Evolutionary conservation across 1,140 invertebrate species (phyloP).

Genomic region (Proales similis): DNA sequence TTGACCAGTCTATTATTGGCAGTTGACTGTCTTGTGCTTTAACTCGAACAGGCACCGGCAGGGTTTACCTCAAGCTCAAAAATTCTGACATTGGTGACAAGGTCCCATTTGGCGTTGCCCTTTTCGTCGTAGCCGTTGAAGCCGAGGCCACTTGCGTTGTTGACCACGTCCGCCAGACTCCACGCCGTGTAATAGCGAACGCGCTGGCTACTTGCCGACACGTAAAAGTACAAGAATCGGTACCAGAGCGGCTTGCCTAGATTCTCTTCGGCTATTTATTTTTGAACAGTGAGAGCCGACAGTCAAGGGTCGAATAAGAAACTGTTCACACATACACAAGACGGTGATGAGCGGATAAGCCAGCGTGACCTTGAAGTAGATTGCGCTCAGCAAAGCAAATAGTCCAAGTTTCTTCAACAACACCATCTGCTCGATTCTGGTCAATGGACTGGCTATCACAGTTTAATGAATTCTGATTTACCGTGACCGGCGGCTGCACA

Average conservation of each 20-base stretch:
- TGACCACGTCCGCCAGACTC: constrained; percentile 76
- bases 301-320: constrained; percentile 1
- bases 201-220: constrained; percentile 59
- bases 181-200: constrained; percentile 94
- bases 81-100: constrained; percentile 80
- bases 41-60: not conserved
- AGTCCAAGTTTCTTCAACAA: constrained; percentile 61
- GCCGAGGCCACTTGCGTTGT: constrained; percentile 84
- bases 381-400: constrained; percentile 57
- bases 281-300: constrained; percentile 10
- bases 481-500: constrained; percentile 24
- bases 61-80: constrained; percentile 71
- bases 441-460: too few relatives aligned
- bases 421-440: constrained; percentile 43
- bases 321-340: constrained; percentile 42
- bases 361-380: constrained; percentile 61
- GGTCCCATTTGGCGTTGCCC: constrained; percentile 69
- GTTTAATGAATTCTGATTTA: too few relatives aligned
- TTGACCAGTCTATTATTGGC: constrained; percentile 60
- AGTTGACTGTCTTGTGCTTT: not conserved
- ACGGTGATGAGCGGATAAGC: constrained; percentile 58
- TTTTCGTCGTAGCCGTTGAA: constrained; percentile 71
- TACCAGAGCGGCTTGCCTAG: constrained; percentile 48
- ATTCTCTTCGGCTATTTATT: too few relatives aligned
- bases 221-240: constrained; percentile 62